Percentiles rank a stretch among this genome's conserved stretches.
Conservation (phyloP, 2,888 invertebrate species). For the Hyppa rectilinea region DNA sequence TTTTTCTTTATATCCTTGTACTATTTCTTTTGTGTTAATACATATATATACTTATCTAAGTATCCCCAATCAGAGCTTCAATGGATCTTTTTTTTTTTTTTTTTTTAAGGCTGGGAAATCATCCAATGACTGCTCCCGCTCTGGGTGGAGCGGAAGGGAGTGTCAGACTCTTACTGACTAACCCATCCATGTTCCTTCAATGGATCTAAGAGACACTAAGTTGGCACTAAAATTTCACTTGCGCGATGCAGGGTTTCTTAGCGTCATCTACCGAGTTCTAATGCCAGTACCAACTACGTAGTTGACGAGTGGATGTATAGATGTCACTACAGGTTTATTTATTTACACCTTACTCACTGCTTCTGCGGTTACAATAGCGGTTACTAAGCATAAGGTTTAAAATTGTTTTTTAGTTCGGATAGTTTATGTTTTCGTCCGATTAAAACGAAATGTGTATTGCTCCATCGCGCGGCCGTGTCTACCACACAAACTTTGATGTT, state of each 20-base stretch:
- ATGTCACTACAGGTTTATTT: slow-evolving; percentile 36
- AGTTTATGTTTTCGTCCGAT: neutral
- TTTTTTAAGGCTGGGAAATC: no score
- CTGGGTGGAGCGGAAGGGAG: no score
- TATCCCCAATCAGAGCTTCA: neutral
- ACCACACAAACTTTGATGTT: neutral
- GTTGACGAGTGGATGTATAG: slow-evolving; percentile 27
- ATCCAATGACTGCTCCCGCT: no score
- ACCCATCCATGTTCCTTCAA: no score
- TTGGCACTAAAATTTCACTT: slow-evolving; percentile 2
- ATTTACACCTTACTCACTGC: neutral
- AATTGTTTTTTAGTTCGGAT: neutral
- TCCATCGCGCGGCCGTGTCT: neutral
- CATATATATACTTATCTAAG: no score
- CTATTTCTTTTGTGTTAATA: no score
- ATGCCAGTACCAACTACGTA: neutral
- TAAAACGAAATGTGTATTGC: neutral
- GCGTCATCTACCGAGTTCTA: slow-evolving; percentile 33
- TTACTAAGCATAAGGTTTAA: no score
- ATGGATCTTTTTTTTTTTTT: no score
- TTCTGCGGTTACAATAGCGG: neutral
- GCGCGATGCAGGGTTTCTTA: neutral
- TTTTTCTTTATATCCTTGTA: no score
- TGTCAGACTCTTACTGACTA: no score
- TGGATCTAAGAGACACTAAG: no score